Conservation (phyloP, 2,888 invertebrate genomes). For the Drosophila ochracea region DNA sequence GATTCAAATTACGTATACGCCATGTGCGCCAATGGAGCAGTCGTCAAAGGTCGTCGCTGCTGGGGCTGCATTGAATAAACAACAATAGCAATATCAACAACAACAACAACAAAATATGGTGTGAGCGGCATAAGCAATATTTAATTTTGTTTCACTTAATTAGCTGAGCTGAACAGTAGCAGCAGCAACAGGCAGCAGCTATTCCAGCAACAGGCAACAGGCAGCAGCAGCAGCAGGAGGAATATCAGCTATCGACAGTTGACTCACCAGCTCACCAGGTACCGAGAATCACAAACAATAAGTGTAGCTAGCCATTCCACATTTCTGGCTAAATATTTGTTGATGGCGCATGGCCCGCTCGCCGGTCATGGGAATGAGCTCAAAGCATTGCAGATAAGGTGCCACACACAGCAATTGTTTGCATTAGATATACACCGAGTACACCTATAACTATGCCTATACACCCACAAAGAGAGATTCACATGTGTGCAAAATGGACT, state of each 20-base stretch:
- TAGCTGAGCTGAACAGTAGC: constrained; percentile 36
- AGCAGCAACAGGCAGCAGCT: neutral
- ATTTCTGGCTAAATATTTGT: constrained; percentile 42
- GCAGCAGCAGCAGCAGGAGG: neutral
- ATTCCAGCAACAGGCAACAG: neutral
- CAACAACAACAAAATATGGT: constrained; percentile 33
- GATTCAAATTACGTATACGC: constrained; percentile 68
- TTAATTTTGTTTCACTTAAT: constrained; percentile 34
- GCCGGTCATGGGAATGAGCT: constrained; percentile 46
- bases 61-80: constrained; percentile 70
- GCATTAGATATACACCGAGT: constrained; percentile 24
- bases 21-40: constrained; percentile 55
- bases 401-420: constrained; percentile 23
- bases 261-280: constrained; percentile 3
- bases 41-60: constrained; percentile 43
- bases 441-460: neutral
- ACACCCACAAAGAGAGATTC: neutral
- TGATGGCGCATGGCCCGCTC: constrained; percentile 11
- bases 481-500: constrained; percentile 4
- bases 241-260: constrained; percentile 2
- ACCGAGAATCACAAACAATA: neutral
- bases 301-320: neutral
- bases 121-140: constrained; percentile 59
- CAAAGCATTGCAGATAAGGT: constrained; percentile 30
- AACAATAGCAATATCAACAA: constrained; percentile 35